Conservation (phyloP, 2,797 vertebrate species). For the Macropus fuliginosus region DNA sequence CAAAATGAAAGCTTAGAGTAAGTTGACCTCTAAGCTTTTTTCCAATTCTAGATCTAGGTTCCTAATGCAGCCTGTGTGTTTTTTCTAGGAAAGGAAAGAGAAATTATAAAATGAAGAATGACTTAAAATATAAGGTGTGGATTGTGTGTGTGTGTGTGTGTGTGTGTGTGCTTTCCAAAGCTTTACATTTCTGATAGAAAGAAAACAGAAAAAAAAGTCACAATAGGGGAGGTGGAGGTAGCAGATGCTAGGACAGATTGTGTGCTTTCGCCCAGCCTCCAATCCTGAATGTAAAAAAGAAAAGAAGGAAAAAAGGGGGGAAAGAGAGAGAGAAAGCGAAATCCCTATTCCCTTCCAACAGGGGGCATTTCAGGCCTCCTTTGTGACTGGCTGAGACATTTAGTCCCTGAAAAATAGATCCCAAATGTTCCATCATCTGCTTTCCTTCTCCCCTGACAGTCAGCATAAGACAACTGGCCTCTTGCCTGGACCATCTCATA, state of each 20-base stretch:
- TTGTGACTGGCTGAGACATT: not conserved
- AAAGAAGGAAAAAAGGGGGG: not conserved
- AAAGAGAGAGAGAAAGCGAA: conserved; percentile 5
- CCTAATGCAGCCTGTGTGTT: not conserved
- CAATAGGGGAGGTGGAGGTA: conserved; percentile 37
- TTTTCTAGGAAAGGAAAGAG: not conserved
- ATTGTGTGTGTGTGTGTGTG: not conserved
- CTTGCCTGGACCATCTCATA: not conserved
- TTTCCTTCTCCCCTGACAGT: not conserved
- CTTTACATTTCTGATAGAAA: conserved; percentile 44
- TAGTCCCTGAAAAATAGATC: not conserved
- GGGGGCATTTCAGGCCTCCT: not conserved
- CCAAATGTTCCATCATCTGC: conserved; percentile 9
- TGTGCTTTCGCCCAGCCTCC: conserved; percentile 43
- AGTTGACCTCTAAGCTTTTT: not conserved
- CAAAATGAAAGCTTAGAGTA: not conserved
- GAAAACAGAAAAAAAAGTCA: conserved; percentile 64
- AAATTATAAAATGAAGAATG: not conserved
- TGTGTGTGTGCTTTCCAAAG: not conserved
- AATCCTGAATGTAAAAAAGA: conserved; percentile 49
- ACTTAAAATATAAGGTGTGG: not conserved
- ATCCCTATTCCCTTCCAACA: conserved; percentile 3
- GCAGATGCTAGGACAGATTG: conserved; percentile 66
- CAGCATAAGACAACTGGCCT: not conserved
- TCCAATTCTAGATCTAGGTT: not conserved